A percentile compares a stretch with the other conserved stretches of the same genome.
Conservation (phyloP, 2,797 vertebrate species). For the Catharus ustulatus region DNA sequence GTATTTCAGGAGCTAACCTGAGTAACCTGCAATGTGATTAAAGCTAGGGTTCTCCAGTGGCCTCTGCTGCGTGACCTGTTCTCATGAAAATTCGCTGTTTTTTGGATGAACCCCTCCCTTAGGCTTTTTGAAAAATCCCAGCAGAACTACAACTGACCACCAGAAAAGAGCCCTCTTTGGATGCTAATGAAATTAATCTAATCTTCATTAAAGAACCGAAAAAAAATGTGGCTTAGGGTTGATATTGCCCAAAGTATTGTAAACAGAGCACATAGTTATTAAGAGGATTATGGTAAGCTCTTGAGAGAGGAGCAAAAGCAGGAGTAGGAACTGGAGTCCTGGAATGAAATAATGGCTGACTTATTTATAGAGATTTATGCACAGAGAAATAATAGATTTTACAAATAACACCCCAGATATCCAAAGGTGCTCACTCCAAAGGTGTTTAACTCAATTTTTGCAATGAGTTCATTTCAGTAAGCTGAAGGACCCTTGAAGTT, state of each 20-base stretch:
- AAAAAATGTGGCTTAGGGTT: background rate
- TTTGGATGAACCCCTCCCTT: background rate
- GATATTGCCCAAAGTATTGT: constrained; percentile 9
- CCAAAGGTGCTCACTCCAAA: background rate
- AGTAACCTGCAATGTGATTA: background rate
- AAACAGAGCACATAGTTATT: constrained; percentile 33
- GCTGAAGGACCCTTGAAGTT: constrained; percentile 4
- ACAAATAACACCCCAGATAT: background rate
- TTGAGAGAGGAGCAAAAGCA: background rate
- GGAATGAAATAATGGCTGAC: background rate
- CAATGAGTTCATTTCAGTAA: background rate
- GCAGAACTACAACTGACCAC: background rate
- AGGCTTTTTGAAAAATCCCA: background rate
- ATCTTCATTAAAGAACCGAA: constrained; percentile 8
- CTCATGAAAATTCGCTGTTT: background rate
- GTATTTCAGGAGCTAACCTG: background rate
- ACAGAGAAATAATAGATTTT: background rate
- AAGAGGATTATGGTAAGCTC: constrained; percentile 42
- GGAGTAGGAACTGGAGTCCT: background rate
- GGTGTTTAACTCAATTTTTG: constrained; percentile 8
- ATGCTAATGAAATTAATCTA: constrained; percentile 36
- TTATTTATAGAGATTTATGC: background rate
- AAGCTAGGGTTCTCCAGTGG: background rate
- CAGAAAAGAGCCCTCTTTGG: background rate
- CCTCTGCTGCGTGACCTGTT: background rate